phyloP scores from a whole-genome alignment of 2,113 vertebrate genomes.

The Hymenochirus boettgeri region DNA sequence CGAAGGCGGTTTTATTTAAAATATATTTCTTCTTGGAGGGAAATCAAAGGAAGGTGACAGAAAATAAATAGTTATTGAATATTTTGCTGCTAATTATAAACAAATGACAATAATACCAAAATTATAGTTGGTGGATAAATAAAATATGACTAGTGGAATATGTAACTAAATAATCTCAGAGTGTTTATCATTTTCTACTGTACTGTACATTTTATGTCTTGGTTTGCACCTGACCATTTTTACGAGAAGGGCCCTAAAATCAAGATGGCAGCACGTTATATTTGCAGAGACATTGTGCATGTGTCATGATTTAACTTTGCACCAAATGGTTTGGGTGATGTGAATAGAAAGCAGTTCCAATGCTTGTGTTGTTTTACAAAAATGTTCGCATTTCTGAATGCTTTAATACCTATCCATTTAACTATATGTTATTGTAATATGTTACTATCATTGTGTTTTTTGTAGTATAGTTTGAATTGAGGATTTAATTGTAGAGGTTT shows the following conservation, averaged over 20 bases:
- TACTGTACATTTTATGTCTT: slow-evolving; percentile 15
- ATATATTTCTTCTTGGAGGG: neutral
- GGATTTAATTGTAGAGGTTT: too few relatives aligned
- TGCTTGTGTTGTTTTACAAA: neutral
- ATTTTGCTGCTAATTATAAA: slow-evolving; percentile 29
- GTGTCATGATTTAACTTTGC: neutral
- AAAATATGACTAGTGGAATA: slow-evolving; percentile 6
- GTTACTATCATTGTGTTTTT: too few relatives aligned
- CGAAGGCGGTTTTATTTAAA: neutral
- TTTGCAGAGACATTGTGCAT: neutral
- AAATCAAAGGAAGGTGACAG: neutral
- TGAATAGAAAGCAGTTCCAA: neutral
- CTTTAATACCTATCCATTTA: neutral
- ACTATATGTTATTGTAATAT: neutral
- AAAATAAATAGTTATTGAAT: slow-evolving; percentile 10
- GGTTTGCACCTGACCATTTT: slow-evolving; percentile 19
- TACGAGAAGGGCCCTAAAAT: neutral
- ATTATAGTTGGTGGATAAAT: slow-evolving; percentile 1
- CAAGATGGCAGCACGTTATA: neutral
- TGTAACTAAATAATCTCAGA: slow-evolving; percentile 23
- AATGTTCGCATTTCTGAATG: neutral
- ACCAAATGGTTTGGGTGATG: too few relatives aligned
- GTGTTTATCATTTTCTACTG: slow-evolving; percentile 12
- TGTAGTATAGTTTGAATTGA: too few relatives aligned
- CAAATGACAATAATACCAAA: slow-evolving; percentile 14